A percentile compares a stretch with the other conserved stretches of the same genome.
Conservation (phyloP, 1,140 invertebrate species). For the Acyrthosiphon pisum region DNA sequence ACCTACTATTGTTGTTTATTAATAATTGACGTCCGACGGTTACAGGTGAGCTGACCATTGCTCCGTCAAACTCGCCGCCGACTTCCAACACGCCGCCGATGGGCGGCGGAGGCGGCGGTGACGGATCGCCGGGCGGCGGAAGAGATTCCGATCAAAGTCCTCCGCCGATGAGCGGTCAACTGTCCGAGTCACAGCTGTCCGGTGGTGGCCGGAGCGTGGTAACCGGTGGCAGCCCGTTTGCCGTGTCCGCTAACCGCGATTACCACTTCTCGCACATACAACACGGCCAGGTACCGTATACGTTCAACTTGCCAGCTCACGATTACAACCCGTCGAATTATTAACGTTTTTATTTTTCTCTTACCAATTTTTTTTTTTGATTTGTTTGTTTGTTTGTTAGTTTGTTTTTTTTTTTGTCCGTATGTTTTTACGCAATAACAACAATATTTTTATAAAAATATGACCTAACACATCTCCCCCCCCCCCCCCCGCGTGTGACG, state of each 20-base stretch:
- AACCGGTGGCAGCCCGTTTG: constrained; percentile 67
- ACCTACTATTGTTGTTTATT: background rate
- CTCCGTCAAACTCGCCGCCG: constrained; percentile 69
- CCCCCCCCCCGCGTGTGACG: background rate
- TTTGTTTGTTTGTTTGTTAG: constrained; percentile 30
- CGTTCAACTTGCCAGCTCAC: constrained; percentile 58
- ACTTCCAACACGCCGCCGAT: constrained; percentile 71
- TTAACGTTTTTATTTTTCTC: constrained; percentile 16
- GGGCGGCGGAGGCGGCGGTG: constrained; percentile 59
- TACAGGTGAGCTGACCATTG: constrained; percentile 66
- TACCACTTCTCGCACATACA: constrained; percentile 92
- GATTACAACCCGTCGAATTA: constrained; percentile 58
- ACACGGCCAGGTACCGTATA: constrained; percentile 78
- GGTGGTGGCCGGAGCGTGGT: constrained; percentile 64
- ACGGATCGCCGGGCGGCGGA: constrained; percentile 59
- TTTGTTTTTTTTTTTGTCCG: constrained; percentile 36
- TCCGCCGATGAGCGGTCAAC: constrained; percentile 65
- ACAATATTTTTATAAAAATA: constrained; percentile 5
- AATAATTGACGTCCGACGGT: background rate
- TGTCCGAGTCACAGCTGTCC: constrained; percentile 64
- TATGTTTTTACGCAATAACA: constrained; percentile 13
- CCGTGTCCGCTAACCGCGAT: constrained; percentile 69
- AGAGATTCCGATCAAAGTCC: constrained; percentile 62
- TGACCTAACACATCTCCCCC: background rate
- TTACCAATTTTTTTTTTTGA: constrained; percentile 23